Base-by-base conservation (phyloP, 2,797 vertebrate genomes). In the Hipposideros larvatus region DNA sequence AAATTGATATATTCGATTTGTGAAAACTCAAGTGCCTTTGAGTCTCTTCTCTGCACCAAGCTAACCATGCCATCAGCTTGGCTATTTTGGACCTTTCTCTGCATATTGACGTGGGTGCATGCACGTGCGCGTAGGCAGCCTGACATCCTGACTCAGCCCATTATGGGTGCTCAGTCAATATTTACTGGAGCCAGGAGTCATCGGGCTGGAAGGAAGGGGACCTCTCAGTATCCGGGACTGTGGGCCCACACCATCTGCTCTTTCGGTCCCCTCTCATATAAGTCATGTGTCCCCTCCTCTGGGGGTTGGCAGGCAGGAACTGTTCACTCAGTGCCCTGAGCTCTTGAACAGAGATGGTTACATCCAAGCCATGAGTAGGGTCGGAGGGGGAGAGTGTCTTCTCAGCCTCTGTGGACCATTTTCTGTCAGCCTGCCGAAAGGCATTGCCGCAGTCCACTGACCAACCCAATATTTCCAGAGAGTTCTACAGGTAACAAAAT, bases 21-120 rank as follows among this genome's bases (percentile, higher is more conserved):
- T 22, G 11, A 34, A 73, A 70, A 1, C 55, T 15, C 43, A 7
- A 34, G 46, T 13, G 71, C 66, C 22, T 48, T 59, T 22, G 18
- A n/a, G n/a, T 9, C 7, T 41, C 46, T 41, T 28, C 9, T 28
- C 9, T 28, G 28, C 8, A 1, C 53, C 4, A 6, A 4, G 57
- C 8, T 13, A 9, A 43, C 18, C 22, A 2, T 2, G 31, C 11
- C 59, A 3, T 28, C 2, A 8, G 41, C 8, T 18, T 21, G 51
- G 66, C 22, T 41, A 16, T 55, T 68, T 19, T 11, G 59, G 31
- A 18, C 24, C 48, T 31, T 7, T 6, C 11, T 15, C 4, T 34
- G 0, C 7, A 3, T 21, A 2, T 51, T 7, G 28, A 0, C 1
- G 5, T 31, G 13, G 19, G 24, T 9, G 7, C 0, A 3, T 14